Evolutionary conservation across 2,113 vertebrate species (phyloP), one percentile per base, ranked within the genome.

Genomic region (Catharus fuscescens): DNA sequence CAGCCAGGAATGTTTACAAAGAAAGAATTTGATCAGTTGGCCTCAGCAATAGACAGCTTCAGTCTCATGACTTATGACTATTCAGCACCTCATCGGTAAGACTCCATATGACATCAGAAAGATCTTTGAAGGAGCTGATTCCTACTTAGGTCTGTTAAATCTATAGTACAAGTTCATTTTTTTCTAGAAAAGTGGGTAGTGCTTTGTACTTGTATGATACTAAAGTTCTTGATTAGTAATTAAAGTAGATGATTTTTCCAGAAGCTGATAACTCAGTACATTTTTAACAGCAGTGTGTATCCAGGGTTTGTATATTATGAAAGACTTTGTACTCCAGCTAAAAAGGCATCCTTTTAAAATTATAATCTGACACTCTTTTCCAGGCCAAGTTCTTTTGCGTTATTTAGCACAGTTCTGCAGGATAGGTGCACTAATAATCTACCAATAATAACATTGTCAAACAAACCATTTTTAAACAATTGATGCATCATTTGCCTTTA

Each of bases 31-130:
- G 98, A 99, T 82, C 97, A 98, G 86, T 93, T 99, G 97, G 99
- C 98, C 8, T 98, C 98, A 0, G 78, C 97, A 6, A 93, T 99
- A 65, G 99, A 99, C 20, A 97, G 98, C 82, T 99, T 99, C 97
- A 99, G 99, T 94, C 98, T 99, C 79, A 99, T 99, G 99, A 99
- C 99, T 0, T 99, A 99, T 0, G 99, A 99, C 97, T 99, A 98
- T 94, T 99, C 99, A 34, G 95, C 97, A 1, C 98, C 98, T 3
- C 97, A 98, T 44, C 98, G 98, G 99, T 99, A 97, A 98, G 98
- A 8, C 9, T 90, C 36, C 23, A n/a, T 19, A n/a, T 72, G 48
- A 67, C 8, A 12, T 4, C 29, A 21, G 28, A 59, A 44, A 47
- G 16, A 12, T 21, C 47, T 17, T 5, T 62, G 42, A 79, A 67